Evolutionary conservation across 2,888 invertebrate genomes (phyloP).

Genomic region (Drosophila leonis): DNA sequence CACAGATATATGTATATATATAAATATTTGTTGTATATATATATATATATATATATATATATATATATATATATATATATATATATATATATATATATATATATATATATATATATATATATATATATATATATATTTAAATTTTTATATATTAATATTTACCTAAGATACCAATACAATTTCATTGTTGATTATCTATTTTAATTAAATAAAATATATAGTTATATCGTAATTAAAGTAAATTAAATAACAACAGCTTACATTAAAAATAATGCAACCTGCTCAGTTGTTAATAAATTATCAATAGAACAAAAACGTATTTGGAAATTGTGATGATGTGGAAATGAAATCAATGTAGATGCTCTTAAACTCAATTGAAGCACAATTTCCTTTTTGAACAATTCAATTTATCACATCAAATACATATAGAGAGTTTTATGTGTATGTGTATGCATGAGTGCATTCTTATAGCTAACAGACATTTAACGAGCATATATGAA

Average conservation of each 20-base stretch:
- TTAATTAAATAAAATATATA: slow-evolving; percentile 58
- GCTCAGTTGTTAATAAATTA: not conserved
- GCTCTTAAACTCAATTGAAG: slow-evolving; percentile 27
- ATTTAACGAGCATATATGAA: slow-evolving; percentile 21
- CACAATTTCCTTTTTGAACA: slow-evolving; percentile 43
- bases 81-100: not conserved
- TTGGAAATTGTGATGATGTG: not conserved
- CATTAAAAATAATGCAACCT: slow-evolving; percentile 19
- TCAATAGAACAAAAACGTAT: not conserved
- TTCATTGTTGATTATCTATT: slow-evolving; percentile 73
- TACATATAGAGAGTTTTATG: slow-evolving; percentile 9
- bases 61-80: not conserved
- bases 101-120: not conserved
- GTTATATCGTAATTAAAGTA: slow-evolving; percentile 33
- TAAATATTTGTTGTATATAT: too few species aligned
- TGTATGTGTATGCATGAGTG: slow-evolving; percentile 20
- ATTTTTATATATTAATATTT: slow-evolving; percentile 43
- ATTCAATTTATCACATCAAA: slow-evolving; percentile 70
- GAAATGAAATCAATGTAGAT: not conserved
- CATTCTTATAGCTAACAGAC: slow-evolving; percentile 31
- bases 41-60: slow-evolving; percentile 18
- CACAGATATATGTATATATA: slow-evolving; percentile 2
- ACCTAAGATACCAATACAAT: slow-evolving; percentile 74
- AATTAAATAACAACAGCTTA: slow-evolving; percentile 28
- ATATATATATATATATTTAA: slow-evolving; percentile 12